Conservation (phyloP, 1,140 invertebrate species). For the Epicauta chinensis region DNA sequence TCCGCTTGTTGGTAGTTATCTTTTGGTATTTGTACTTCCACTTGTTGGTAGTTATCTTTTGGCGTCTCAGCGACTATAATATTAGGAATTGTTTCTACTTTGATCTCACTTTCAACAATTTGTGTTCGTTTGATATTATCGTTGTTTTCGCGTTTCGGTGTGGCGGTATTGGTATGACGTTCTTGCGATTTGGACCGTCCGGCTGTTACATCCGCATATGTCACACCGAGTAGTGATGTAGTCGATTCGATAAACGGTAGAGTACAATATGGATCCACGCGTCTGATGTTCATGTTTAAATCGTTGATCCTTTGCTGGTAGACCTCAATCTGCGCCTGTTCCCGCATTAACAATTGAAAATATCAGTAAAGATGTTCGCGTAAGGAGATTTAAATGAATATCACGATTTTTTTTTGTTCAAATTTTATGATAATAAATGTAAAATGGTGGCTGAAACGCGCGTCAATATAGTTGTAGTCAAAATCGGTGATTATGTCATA, state of each 20-base stretch:
- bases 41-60: conserved; percentile 36
- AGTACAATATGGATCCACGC: conserved; percentile 66
- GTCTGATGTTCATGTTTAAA: conserved; percentile 61
- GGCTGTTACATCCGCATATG: conserved; percentile 45
- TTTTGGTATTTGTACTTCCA: conserved; percentile 29
- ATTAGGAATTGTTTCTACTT: conserved; percentile 2
- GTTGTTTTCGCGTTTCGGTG: not conserved
- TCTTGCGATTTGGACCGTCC: conserved; percentile 31
- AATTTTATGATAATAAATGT: conserved; percentile 8
- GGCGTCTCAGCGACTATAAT: conserved; percentile 9
- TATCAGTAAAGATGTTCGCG: conserved; percentile 34
- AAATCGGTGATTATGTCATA: conserved; percentile 22
- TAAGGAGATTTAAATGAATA: not conserved
- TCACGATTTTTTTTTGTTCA: not conserved
- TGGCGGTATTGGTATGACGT: conserved; percentile 16
- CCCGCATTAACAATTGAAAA: conserved; percentile 47
- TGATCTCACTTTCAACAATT: conserved; percentile 5
- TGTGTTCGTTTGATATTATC: conserved; percentile 1
- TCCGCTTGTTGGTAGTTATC: conserved; percentile 33
- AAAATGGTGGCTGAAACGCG: conserved; percentile 37
- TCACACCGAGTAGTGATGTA: conserved; percentile 43
- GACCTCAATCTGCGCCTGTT: conserved; percentile 65
- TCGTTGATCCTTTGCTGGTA: conserved; percentile 59
- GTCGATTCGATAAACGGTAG: conserved; percentile 32
- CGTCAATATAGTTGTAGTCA: conserved; percentile 24